A percentile compares a stretch with the other conserved stretches of the same genome.
Evolutionary conservation across 2,113 vertebrate species (phyloP).

Genomic region (Megaceryle torquata): DNA sequence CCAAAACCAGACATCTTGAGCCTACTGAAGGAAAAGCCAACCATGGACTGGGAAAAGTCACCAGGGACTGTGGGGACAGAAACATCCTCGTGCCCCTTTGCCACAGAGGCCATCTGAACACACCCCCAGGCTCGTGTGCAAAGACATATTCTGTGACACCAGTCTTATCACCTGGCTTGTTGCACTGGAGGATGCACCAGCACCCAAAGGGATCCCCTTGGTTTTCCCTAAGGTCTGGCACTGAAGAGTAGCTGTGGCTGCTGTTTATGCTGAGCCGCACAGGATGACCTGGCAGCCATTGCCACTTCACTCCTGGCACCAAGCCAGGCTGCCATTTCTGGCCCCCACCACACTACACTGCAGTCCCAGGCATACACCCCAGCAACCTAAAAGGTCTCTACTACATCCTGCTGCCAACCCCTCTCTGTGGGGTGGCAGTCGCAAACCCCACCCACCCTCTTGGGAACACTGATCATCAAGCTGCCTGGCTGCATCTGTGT

Average conservation of each 20-base stretch:
- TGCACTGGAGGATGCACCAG: not conserved
- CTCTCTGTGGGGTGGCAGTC: rapidly evolving
- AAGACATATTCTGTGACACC: rapidly evolving
- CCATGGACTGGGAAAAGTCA: rapidly evolving
- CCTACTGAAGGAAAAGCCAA: not conserved
- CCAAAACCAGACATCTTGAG: not conserved
- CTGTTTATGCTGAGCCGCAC: not conserved
- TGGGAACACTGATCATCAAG: not conserved
- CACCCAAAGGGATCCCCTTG: not conserved
- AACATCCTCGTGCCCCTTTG: not conserved
- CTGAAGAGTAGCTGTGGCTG: not conserved
- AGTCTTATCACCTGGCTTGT: not conserved
- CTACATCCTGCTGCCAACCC: not conserved
- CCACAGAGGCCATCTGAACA: not conserved
- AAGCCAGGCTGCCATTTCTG: rapidly evolving
- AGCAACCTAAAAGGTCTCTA: not conserved
- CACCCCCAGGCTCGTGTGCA: rapidly evolving
- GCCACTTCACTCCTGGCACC: not conserved
- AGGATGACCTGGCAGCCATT: rapidly evolving
- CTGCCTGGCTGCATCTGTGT: not conserved
- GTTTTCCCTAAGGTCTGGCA: rapidly evolving
- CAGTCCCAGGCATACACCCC: not conserved
- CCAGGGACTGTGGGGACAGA: rapidly evolving
- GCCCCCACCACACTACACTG: rapidly evolving
- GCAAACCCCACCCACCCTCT: not conserved